Evolutionary conservation across 2,113 vertebrate genomes (phyloP).

Genomic region (Nothoprocta perdicaria): DNA sequence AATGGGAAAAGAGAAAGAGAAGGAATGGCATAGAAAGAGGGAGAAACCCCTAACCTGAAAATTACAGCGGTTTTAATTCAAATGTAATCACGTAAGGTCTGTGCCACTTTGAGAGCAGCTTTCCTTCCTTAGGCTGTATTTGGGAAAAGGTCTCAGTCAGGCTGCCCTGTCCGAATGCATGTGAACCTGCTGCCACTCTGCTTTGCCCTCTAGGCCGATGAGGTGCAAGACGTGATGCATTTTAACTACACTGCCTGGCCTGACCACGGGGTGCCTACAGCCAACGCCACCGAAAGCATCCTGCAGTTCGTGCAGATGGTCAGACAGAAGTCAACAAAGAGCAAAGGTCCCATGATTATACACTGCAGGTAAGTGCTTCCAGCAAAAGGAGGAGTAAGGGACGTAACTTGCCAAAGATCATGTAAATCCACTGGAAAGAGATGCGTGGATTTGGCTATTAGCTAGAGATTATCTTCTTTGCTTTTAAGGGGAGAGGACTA

Average conservation of each 20-base stretch:
- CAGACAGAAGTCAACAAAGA: constrained; percentile 87
- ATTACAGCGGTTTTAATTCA: background rate
- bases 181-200: background rate
- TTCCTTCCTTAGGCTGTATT: background rate
- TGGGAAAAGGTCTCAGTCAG: background rate
- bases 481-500: background rate
- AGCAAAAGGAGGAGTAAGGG: background rate
- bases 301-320: constrained; percentile 94
- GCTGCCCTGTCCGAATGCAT: background rate
- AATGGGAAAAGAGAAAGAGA: background rate
- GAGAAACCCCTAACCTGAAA: background rate
- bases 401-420: background rate
- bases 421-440: background rate
- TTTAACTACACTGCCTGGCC: constrained; percentile 98
- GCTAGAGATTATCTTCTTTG: background rate
- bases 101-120: background rate
- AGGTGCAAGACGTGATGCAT: constrained; percentile 90
- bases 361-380: constrained; percentile 90
- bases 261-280: constrained; percentile 92
- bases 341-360: constrained; percentile 88
- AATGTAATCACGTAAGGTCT: background rate
- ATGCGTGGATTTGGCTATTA: background rate
- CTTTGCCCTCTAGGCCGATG: constrained; percentile 83
- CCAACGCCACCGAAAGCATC: constrained; percentile 92
- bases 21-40: background rate